Conservation (phyloP, 2,113 vertebrate species). For the Todiramphus saurophagus region DNA sequence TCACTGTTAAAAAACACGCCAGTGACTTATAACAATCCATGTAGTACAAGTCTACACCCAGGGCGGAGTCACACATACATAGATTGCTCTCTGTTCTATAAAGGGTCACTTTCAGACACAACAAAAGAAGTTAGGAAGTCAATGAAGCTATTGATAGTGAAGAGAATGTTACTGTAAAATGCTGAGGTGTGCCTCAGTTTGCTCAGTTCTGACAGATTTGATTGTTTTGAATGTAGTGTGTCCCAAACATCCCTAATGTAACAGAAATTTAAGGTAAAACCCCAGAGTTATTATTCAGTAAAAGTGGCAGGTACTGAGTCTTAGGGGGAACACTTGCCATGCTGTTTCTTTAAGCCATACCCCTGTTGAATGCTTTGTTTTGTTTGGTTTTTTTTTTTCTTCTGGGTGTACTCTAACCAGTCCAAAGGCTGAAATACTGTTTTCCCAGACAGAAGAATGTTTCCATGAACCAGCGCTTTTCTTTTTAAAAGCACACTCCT, state of each 20-base stretch:
- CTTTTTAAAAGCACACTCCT: not conserved
- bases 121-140: not conserved
- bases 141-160: not conserved
- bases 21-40: not conserved
- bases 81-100: not conserved
- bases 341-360: not conserved
- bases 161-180: not conserved
- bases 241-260: not conserved
- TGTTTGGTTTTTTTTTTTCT: not conserved
- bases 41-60: not conserved
- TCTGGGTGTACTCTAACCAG: not conserved
- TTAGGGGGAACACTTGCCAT: not conserved
- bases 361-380: not conserved
- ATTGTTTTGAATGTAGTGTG: fast-evolving
- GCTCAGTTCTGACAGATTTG: not conserved
- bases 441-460: not conserved
- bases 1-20: not conserved
- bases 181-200: not conserved
- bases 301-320: not conserved
- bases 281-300: not conserved
- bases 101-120: not conserved
- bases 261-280: not conserved
- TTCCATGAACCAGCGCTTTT: not conserved
- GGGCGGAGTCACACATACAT: not conserved
- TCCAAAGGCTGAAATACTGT: not conserved